Evolutionary conservation across 2,113 vertebrate species (phyloP).

Genomic region (Dryoscopus gambensis): DNA sequence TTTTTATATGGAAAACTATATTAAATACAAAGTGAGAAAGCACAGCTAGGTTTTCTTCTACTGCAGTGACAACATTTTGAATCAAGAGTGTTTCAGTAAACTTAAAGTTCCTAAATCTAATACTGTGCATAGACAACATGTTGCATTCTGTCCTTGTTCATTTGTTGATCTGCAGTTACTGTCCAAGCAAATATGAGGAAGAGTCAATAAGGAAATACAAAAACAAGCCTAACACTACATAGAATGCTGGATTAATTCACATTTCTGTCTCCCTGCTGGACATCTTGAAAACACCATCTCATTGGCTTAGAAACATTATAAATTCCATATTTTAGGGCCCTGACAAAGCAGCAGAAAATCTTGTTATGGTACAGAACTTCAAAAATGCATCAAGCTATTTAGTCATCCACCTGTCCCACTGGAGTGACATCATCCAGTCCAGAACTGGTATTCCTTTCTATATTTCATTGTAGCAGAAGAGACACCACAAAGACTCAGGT

Average conservation of each 20-base stretch:
- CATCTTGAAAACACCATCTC: not conserved
- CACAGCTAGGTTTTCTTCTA: not conserved
- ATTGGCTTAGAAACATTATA: not conserved
- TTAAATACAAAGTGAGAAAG: not conserved
- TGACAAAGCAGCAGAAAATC: slow-evolving; percentile 23
- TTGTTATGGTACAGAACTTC: slow-evolving; percentile 1
- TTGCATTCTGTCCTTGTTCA: not conserved
- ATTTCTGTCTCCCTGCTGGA: not conserved
- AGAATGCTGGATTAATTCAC: slow-evolving; percentile 3
- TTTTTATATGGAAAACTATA: not conserved
- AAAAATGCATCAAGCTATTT: not conserved
- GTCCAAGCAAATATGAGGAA: not conserved
- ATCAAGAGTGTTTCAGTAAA: not conserved
- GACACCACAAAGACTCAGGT: not conserved
- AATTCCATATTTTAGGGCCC: not conserved
- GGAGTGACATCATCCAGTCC: not conserved
- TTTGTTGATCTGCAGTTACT: not conserved
- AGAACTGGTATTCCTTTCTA: not conserved
- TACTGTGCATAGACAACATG: not conserved
- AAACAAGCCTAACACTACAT: not conserved
- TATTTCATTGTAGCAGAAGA: not conserved
- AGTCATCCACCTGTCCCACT: slow-evolving; percentile 32
- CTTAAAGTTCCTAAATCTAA: not conserved
- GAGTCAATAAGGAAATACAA: not conserved
- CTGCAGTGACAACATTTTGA: not conserved